Evolutionary conservation across 2,113 vertebrate species (phyloP), one percentile per base, ranked within the genome.

Genomic region (Gulo gulo): DNA sequence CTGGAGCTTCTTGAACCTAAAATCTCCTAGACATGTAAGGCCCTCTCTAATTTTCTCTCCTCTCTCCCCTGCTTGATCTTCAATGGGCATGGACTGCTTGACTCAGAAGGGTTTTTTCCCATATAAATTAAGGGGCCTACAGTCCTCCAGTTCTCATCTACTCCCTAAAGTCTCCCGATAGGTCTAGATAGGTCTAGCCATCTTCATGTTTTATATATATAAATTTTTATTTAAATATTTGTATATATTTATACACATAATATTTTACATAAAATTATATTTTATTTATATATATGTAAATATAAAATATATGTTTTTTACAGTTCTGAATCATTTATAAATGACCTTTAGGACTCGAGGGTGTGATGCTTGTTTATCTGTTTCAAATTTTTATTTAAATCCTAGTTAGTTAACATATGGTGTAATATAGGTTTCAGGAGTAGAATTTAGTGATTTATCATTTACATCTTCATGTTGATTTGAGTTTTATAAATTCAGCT

Each of bases 131-230:
- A 4, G 14, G 59, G 36, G 6, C 34, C 24, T 4, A 16, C 7
- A 7, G 6, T 52, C 26, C 34, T 42, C 12, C 12, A n/a, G 7
- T 50, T 50, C 52, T 52, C 34, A 47, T 36, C 15, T 10, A 7
- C 13, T 10, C 24, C 21, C 63, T 29, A 34, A 6, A 42, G 31
- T 65, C 12, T 69, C n/a, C 45, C 23, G 8, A 59, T n/a, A 29
- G 0, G 7, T 9, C 24, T 34, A 50, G 8, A 59, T 29, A 29
- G 0, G 7, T 12, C 24, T 34, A 42, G 1, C 4, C 9, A n/a
- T 39, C 42, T 93, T 88, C 26, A 59, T 18, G 31, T 13, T 95
- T 69, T 36, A 21, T 69, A 36, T 18, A 18, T 20, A 69, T 10
- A 69, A 1, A 3, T 12, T 61, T 61, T 61, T 4, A 24, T 65